Evolutionary conservation across 2,888 invertebrate genomes (phyloP), one percentile per base, ranked within the genome.

Genomic region (Cryptus viduatorius): DNA sequence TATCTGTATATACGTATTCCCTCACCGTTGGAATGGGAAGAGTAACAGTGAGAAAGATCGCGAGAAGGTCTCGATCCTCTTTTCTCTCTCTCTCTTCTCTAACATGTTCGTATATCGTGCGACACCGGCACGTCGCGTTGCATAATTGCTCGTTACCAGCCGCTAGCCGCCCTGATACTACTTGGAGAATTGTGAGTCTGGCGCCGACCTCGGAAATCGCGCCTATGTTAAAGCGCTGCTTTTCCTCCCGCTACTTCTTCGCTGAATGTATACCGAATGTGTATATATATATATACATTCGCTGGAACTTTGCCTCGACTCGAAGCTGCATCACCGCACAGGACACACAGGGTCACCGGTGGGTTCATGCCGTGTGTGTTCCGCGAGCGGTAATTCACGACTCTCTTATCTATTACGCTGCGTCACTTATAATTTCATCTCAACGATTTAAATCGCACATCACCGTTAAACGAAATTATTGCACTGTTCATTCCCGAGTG

Each of bases 61-160:
- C 79, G 50, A 46, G 46, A 72, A 67, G 61, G 61, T 12, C 48
- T 48, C 31, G 76, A 76, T 65, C 50, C 42, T 56, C 76, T 56
- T 73, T 65, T 69, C 73, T 72, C 79, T 31, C 68, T 56, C 71
- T 16, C 56, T 79, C 78, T 68, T 79, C 37, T 79, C 75, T 72
- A 44, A 72, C 80, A 84, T 72, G 82, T 59, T 86, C 84, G 84
- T 84, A 86, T 84, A 79, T 86, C 84, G 84, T 76, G 71, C 84
- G 86, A 86, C 84, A 86, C 76, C 82, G 67, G 79, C 84, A 82
- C 79, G 82, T 82, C 85, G 77, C 53, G 79, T 82, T 85, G 85
- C 85, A 86, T 86, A 86, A 86, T 86, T 86, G 84, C 84, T 84
- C 84, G 84, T 84, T 84, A 84, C 84, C 82, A 75, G 82, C 79